Conservation (phyloP, 2,113 vertebrate species). For the Microtus richardsoni region DNA sequence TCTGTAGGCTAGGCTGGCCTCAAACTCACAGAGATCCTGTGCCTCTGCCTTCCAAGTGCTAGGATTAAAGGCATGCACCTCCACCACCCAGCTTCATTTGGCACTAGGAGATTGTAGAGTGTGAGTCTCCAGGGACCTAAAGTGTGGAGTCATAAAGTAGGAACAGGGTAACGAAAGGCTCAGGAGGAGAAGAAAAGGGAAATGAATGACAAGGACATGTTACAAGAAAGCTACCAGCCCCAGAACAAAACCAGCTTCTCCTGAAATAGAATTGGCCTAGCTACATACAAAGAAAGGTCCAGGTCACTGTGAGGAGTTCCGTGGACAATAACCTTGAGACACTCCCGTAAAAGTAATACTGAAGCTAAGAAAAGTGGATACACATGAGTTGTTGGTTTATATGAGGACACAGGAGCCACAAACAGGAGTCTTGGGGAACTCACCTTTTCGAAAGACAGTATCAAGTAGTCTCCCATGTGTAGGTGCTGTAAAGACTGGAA, state of each 20-base stretch:
- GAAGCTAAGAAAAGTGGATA: background rate
- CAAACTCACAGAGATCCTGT: background rate
- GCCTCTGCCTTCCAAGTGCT: background rate
- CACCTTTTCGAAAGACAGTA: background rate
- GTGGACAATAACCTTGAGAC: too few relatives aligned
- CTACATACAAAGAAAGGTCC: background rate
- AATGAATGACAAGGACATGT: background rate
- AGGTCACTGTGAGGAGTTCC: background rate
- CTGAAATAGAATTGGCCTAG: background rate
- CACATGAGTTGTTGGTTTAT: too few relatives aligned
- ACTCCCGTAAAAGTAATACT: background rate
- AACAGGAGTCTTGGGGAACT: too few relatives aligned
- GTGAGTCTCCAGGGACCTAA: background rate
- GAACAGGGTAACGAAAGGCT: background rate
- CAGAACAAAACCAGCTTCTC: background rate
- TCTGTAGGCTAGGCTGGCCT: background rate
- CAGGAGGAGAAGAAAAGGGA: background rate
- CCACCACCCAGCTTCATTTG: background rate
- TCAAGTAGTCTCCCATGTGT: background rate
- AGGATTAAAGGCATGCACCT: background rate
- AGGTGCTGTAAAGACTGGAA: fast-evolving
- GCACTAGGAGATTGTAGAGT: background rate
- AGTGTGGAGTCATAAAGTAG: background rate
- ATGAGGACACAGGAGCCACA: background rate
- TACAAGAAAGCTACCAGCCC: background rate